Base-by-base conservation (phyloP, 2,797 vertebrate genomes). In the Ataeniobius toweri region DNA sequence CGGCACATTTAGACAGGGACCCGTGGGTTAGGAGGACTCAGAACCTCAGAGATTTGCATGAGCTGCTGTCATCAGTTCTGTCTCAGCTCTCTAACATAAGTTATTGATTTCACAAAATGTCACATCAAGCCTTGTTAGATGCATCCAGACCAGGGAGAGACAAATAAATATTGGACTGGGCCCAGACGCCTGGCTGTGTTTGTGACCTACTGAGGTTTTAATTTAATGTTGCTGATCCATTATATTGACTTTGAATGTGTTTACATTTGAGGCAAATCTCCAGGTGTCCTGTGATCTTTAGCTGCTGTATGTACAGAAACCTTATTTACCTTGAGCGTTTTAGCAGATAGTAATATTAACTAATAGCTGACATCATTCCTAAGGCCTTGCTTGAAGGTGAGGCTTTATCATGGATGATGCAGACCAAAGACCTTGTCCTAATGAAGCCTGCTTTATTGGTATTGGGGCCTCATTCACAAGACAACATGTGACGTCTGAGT, bases 21-120 rank as follows among this genome's bases (percentile, higher is more conserved):
- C 16, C 46, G 59, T 14, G 46, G 59, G 13, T 26, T 70, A 24
- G 46, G 65, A 51, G n/a, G 78, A 81, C 75, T 79, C n/a, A 81
- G 65, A 79, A 79, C 81, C 55, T 56, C 67, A 75, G 77, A 13
- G 51, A 75, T 89, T 77, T 80, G 75, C 86, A 80, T n/a, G 56
- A 90, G 87, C 46, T 61, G 78, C 87, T 78, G 85, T 89, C 85
- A 56, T 10, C 71, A 2, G 46, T 83, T 44, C 61, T 28, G n/a
- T 71, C 83, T 79, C 87, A 55, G 78, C 31, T 31, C 31, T 31
- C 31, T 31, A 31, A 31, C 31, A 31, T 31, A n/a, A 39, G 78
- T 77, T 87, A 93, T 93, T 85, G 93, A 93, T 90, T 92, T 89
- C 76, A 81, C 46, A 69, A 93, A 93, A 93, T 92, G 91, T 91